phyloP scores from a whole-genome alignment of 2,888 invertebrate genomes.

The Gastrophysa polygoni region DNA sequence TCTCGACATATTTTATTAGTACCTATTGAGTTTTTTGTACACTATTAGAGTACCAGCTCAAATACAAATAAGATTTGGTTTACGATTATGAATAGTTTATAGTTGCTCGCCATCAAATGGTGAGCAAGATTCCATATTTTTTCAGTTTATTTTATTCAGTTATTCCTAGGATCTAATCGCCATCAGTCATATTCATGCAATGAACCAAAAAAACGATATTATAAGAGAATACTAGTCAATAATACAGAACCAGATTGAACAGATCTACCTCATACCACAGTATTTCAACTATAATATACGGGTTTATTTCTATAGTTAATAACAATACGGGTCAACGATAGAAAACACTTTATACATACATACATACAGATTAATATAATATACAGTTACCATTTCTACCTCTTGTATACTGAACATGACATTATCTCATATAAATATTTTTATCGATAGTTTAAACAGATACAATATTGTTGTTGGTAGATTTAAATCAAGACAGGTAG shows the following conservation, averaged over 20 bases:
- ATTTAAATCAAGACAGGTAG: conserved; percentile 28
- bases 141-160: background rate
- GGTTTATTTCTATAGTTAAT: conserved; percentile 8
- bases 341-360: conserved; percentile 6
- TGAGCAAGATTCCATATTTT: background rate
- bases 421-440: conserved; percentile 40
- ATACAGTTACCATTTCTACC: conserved; percentile 34
- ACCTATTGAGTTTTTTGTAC: conserved; percentile 20
- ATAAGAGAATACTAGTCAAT: conserved; percentile 50
- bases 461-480: conserved; percentile 34
- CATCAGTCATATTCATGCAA: conserved; percentile 9
- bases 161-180: background rate
- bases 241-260: conserved; percentile 40
- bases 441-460: conserved; percentile 36
- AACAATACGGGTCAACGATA: conserved; percentile 34
- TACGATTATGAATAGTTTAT: background rate
- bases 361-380: conserved; percentile 20
- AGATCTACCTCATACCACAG: conserved; percentile 51
- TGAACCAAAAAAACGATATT: conserved; percentile 51
- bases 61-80: conserved; percentile 25
- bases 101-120: background rate
- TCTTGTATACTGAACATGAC: conserved; percentile 43
- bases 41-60: conserved; percentile 28
- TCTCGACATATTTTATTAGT: background rate
- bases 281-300: conserved; percentile 42